Base-by-base conservation (phyloP, 2,888 invertebrate genomes). In the Pseudoips prasinana region DNA sequence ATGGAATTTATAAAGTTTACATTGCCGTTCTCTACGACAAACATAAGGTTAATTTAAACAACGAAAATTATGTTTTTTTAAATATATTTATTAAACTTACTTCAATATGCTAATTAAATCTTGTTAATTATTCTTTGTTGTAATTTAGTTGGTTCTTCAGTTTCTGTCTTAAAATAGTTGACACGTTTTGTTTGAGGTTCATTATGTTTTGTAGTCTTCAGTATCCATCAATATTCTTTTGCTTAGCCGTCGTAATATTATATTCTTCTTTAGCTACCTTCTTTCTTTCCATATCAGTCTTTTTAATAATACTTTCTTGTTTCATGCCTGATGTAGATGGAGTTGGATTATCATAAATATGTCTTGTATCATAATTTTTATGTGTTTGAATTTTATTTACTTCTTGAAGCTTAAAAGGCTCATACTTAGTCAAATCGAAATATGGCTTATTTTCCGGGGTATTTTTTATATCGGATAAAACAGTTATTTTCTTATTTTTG, bases 381-480 rank as follows among this genome's bases (percentile, higher is more conserved):
- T 23, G 5, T 5, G 14, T 30, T 10, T 30, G 22, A 30, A 30
- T 30, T 30, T 24, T 2, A 30, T 30, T 23, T 23, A 24, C 30
- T 23, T 30, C n/a, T 14, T 24, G 10, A 23, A 30, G 30, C 11
- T 22, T 8, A 23, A 24, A 23, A 9, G 18, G 30, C 11, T 23
- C 30, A 11, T 30, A 30, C 8, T 18, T 30, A 1, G 11, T 30
- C 14, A 30, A 30, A 30, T 30, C 14, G 7, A 24, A 30, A 24
- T 30, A 1, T 33, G 22, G 10, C 7, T 11, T 11, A 22, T 26
- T 22, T 25, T 33, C 32, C 8, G 32, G 32, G 20, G 25, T 26
- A 33, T 27, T 26, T 33, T 20, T 33, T 33, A 33, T 26, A 25
- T 33, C 25, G 8, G 25, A 33, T 26, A 29, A 24, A 24, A 24